Evolutionary conservation across 2,797 vertebrate genomes (phyloP), one percentile per base, ranked within the genome.

Genomic region (Anguilla anguilla): DNA sequence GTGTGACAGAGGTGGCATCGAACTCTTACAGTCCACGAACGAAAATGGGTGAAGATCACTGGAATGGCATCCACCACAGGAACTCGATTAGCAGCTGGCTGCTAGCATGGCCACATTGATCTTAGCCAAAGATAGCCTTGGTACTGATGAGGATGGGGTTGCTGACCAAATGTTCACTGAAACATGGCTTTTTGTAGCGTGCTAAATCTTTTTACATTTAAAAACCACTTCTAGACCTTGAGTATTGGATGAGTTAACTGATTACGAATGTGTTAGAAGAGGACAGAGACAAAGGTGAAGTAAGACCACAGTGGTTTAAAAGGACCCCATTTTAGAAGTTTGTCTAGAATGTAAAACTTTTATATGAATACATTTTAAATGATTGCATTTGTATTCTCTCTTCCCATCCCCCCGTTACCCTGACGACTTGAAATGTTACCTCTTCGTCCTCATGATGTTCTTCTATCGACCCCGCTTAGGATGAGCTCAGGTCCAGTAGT

Each of bases 381-480:
- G 91, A 92, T 97, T 91, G 89, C 92, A 95, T 97, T 94, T 97
- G 96, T 98, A 97, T 98, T 98, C 97, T 98, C 96, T 98, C 93
- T 94, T 97, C 97, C 96, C 95, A 92, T 96, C 90, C 88, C 69
- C 95, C 96, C 96, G 95, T 95, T 96, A 95, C 96, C 96, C 97
- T 97, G 95, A 97, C 97, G 95, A 96, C 97, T 97, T 97, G 96
- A 97, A 97, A 97, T 98, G 95, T 97, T 97, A 95, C 97, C 96
- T 90, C 97, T 96, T 97, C 97, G 96, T 96, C 97, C 97, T 98
- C 97, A 98, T 95, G 97, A 97, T 99, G 96, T 98, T 98, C 97
- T 98, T 98, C 97, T 98, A 97, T 99, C 96, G 96, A 97, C 97
- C 97, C 96, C 96, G 97, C 97, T 97, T 97, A 99, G 98, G 98